A percentile compares a stretch with the other conserved stretches of the same genome.
Evolutionary conservation across 2,113 vertebrate genomes (phyloP).

Genomic region (Gopherus flavomarginatus): DNA sequence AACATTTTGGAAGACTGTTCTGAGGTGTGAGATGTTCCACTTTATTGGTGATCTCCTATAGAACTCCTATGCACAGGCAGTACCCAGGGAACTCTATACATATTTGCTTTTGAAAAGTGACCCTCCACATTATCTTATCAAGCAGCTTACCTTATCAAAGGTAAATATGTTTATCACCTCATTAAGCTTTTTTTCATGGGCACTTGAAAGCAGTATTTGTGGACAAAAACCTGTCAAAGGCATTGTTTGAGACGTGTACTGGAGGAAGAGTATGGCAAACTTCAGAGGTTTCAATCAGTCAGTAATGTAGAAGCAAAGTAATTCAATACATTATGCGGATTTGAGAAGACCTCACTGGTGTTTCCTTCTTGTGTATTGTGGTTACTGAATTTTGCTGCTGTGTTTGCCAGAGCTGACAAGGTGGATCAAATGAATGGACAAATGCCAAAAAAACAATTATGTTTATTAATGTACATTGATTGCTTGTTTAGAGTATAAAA

Average conservation of each 20-base stretch:
- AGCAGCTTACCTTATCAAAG: constrained; percentile 93
- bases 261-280: constrained; percentile 60
- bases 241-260: constrained; percentile 40
- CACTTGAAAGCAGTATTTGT: constrained; percentile 85
- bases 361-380: constrained; percentile 61
- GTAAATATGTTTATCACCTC: constrained; percentile 93
- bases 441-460: constrained; percentile 89
- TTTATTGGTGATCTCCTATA: constrained; percentile 24
- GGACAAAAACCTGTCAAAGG: constrained; percentile 77
- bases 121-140: constrained; percentile 81
- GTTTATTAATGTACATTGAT: constrained; percentile 94
- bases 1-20: constrained; percentile 55
- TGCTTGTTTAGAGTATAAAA: constrained; percentile 90
- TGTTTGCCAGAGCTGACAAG: constrained; percentile 74
- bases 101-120: constrained; percentile 84
- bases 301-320: constrained; percentile 61
- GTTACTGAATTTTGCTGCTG: constrained; percentile 73
- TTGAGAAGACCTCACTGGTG: constrained; percentile 64
- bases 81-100: constrained; percentile 39
- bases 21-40: accelerated
- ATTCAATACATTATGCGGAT: constrained; percentile 78
- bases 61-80: constrained; percentile 33
- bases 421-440: constrained; percentile 84
- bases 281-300: constrained; percentile 73
- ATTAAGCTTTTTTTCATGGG: constrained; percentile 85